A percentile compares a stretch with the other conserved stretches of the same genome.
phyloP scores from a whole-genome alignment of 1,140 invertebrate genomes.

The Aethina tumida region DNA sequence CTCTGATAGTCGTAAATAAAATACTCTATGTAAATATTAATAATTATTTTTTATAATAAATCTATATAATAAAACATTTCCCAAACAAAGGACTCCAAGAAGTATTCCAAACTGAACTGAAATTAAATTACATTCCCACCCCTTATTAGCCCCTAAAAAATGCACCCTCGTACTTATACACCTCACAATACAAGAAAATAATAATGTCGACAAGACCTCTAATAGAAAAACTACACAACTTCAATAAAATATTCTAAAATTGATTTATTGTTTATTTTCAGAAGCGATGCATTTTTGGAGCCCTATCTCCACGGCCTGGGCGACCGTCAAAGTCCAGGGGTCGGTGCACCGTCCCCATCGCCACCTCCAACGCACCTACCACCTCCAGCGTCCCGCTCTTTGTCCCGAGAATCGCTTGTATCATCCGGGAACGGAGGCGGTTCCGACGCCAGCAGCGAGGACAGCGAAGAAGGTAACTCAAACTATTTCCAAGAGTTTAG shows the following conservation, averaged over 20 bases:
- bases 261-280: conserved; percentile 19
- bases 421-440: conserved; percentile 31
- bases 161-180: not conserved
- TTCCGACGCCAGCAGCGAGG: conserved; percentile 30
- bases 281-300: conserved; percentile 33
- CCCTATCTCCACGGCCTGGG: conserved; percentile 29
- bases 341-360: conserved; percentile 23
- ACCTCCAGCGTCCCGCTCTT: conserved; percentile 27
- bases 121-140: too few species aligned
- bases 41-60: too few species aligned
- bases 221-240: not conserved
- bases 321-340: conserved; percentile 26
- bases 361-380: conserved; percentile 18
- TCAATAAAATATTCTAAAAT: not conserved
- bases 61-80: too few species aligned
- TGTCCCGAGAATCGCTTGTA: conserved; percentile 29
- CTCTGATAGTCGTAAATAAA: too few species aligned
- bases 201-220: too few species aligned
- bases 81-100: too few species aligned
- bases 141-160: too few species aligned
- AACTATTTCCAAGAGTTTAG: not conserved
- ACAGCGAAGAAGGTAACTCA: conserved; percentile 28
- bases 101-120: too few species aligned
- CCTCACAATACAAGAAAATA: not conserved
- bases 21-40: too few species aligned